Evolutionary conservation across 2,888 invertebrate species (phyloP).

Genomic region (Polydrusus tereticollis): DNA sequence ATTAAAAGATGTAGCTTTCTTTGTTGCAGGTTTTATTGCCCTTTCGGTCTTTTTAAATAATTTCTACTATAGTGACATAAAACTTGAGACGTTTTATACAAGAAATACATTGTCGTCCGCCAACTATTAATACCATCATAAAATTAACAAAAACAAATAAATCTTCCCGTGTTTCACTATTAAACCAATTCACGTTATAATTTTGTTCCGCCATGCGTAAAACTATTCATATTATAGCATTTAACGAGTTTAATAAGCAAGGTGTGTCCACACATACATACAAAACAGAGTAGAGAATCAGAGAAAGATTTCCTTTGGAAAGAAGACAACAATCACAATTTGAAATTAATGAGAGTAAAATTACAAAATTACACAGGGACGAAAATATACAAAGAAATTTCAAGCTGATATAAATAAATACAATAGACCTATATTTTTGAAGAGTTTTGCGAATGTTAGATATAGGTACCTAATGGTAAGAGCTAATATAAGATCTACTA

Average conservation of each 20-base stretch:
- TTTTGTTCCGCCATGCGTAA: background rate
- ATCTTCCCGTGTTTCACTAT: background rate
- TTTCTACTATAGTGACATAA: no score
- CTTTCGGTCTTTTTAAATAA: no score
- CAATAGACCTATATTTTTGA: constrained; percentile 40
- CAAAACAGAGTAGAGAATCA: constrained; percentile 15
- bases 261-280: constrained; percentile 22
- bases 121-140: no score
- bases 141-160: background rate
- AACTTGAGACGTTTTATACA: no score
- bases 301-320: constrained; percentile 37
- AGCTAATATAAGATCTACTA: no score
- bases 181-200: background rate
- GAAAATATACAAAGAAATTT: constrained; percentile 41
- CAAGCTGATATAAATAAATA: constrained; percentile 42
- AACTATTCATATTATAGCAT: constrained; percentile 3
- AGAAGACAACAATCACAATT: constrained; percentile 40
- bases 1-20: no score
- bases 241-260: constrained; percentile 28
- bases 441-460: constrained; percentile 36
- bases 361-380: constrained; percentile 46
- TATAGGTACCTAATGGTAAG: no score
- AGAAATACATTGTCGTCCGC: no score
- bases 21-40: no score
- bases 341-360: constrained; percentile 46